Evolutionary conservation across 2,888 invertebrate genomes (phyloP), one percentile per base, ranked within the genome.

Genomic region (Teinopalpus imperialis): DNA sequence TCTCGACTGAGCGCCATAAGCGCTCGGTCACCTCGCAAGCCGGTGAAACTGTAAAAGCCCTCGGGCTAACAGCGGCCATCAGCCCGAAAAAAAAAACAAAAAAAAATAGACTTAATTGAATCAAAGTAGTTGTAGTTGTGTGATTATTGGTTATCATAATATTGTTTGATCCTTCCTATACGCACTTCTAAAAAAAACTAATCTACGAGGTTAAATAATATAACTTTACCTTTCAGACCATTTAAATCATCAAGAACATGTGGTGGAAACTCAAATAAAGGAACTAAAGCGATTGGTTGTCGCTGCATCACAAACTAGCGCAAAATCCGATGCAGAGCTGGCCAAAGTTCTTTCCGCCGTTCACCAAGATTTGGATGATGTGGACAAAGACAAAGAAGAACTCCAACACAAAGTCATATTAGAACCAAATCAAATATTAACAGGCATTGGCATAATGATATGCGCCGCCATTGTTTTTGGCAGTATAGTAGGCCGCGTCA

Each of bases 351-450:
- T 89, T 0, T 74, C 78, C 0, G 77, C 57, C 0, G 88, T 87
- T 2, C 85, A 87, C 9, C 85, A 83, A 0, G 86, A 85, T 2
- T 32, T 83, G 2, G 87, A 83, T 40, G 83, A 85, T 0, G 74
- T 65, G 0, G 77, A 79, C 1, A 70, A 63, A 1, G 69, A 69
- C 0, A 63, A 68, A 2, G 66, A 63, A 0, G 54, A 54, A 0
- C 49, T 53, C 0, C 60, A 61, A 8, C 48, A 60, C 3, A 71
- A 62, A 43, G 63, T 70, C 0, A n/a, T 67, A 0, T 4, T 77
- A 1, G 80, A 82, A 39, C 68, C 79, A 0, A 80, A 79, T 34
- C 86, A 86, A 35, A 64, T 87, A 2, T 31, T 86, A 14, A 81
- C 83, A 0, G 83, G 81, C 0, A 51, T 85, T 0, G 83, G 85